Evolutionary conservation across 2,888 invertebrate species (phyloP).

Genomic region (Perithous albicinctus): DNA sequence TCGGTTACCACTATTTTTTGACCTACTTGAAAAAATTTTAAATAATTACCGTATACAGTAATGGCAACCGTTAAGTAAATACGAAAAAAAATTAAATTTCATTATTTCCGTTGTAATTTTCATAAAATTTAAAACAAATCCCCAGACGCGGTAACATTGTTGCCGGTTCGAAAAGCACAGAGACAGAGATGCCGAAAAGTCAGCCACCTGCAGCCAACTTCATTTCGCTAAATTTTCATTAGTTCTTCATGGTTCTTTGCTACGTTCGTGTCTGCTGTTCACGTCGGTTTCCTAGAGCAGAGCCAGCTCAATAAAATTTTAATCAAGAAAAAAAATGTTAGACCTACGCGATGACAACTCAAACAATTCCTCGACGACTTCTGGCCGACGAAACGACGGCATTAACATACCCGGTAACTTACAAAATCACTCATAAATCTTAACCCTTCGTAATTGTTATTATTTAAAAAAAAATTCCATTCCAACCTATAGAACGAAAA

Average conservation of each 20-base stretch:
- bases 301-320: constrained; percentile 52
- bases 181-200: too few relatives aligned
- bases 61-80: too few relatives aligned
- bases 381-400: constrained; percentile 67
- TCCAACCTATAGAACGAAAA: constrained; percentile 61
- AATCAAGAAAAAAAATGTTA: constrained; percentile 74
- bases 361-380: constrained; percentile 59
- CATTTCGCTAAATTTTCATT: neutral
- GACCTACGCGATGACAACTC: constrained; percentile 75
- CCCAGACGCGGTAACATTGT: neutral
- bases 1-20: too few relatives aligned
- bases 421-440: neutral
- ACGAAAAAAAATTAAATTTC: too few relatives aligned
- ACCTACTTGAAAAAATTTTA: too few relatives aligned
- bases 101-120: neutral
- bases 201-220: constrained; percentile 1
- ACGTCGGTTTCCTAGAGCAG: constrained; percentile 39
- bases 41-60: too few relatives aligned
- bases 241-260: constrained; percentile 25
- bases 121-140: neutral
- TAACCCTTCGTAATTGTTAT: neutral
- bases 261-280: constrained; percentile 41
- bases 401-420: constrained; percentile 74
- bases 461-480: neutral
- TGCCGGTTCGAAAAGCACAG: neutral